Evolutionary conservation across 2,888 invertebrate genomes (phyloP), one percentile per base, ranked within the genome.

Genomic region (Ligdia adustata): DNA sequence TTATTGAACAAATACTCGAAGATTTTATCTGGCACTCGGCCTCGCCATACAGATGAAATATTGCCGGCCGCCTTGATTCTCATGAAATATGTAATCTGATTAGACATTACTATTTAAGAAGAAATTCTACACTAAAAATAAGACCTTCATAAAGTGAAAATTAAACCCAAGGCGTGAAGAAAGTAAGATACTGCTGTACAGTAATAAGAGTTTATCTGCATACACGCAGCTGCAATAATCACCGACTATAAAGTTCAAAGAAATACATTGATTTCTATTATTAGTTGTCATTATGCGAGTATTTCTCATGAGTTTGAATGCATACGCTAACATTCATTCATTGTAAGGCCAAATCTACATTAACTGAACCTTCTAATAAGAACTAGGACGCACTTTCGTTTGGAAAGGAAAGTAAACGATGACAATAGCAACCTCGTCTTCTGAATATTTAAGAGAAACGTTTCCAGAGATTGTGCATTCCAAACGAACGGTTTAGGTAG

Each of bases 331-430:
- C n/a, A n/a, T n/a, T n/a, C n/a, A 9, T 27, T 29, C 61, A 73
- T 79, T 73, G 79, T 79, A 67, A 68, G 65, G 61, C 69, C 69
- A 72, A 73, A 72, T 69, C 66, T 60, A 59, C 69, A 69, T 73
- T 77, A 67, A 67, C 65, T 65, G 61, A 65, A 67, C 62, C 69
- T 75, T 74, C 77, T 68, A 71, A 72, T 66, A 72, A 60, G 60
- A 82, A 77, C 79, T 75, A 67, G 80, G 76, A 77, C 79, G 68
- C 69, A 82, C 85, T 85, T 86, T 86, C 85, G 72, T 81, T 78
- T 70, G 66, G 68, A 80, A 82, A 79, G 70, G 82, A 85, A 83
- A 84, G 84, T 82, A 71, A 75, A 73, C 60, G 63, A 55, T 72
- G 64, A 73, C 73, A 77, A 75, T 67, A 63, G 67, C 50, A 53